These are phyloP conservation scores for Mobula birostris DNA, from an alignment of 2,113 vertebrate species.

Conservation along the genomic window DNA sequence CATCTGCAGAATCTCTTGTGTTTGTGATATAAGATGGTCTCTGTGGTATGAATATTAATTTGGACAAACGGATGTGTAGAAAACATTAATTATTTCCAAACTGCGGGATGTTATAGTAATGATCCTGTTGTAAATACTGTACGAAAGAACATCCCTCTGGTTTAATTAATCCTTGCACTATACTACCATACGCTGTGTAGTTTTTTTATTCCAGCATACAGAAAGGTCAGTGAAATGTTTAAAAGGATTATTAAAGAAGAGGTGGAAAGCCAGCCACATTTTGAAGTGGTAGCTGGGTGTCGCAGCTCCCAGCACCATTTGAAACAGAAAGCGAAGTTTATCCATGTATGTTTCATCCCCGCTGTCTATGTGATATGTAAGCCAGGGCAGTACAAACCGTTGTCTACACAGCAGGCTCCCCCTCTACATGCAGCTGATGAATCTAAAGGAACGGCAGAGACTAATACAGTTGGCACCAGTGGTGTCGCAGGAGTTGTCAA, in stretches of 20 bases:
- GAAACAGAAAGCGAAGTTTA: neutral
- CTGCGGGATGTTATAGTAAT: neutral
- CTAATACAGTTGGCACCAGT: no score
- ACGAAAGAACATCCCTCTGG: neutral
- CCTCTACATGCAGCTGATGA: no score
- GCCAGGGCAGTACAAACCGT: no score
- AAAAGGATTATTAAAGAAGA: neutral
- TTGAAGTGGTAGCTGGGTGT: neutral
- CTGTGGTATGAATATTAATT: conserved; percentile 13
- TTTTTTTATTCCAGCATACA: neutral
- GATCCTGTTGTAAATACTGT: neutral
- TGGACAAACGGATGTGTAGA: neutral
- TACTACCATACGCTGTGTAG: neutral
- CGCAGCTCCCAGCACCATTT: neutral
- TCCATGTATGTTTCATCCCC: no score
- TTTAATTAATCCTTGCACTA: neutral
- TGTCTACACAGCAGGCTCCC: no score
- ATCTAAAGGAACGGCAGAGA: no score
- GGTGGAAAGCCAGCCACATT: neutral
- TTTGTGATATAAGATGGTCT: neutral
- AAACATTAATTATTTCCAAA: neutral
- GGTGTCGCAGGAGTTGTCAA: no score
- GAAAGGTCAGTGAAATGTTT: neutral
- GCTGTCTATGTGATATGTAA: no score
- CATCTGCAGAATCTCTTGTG: neutral